These are phyloP conservation scores for Mormyrus proboscirostris DNA, from an alignment of 2,797 vertebrate species.

Conservation along the genomic window DNA sequence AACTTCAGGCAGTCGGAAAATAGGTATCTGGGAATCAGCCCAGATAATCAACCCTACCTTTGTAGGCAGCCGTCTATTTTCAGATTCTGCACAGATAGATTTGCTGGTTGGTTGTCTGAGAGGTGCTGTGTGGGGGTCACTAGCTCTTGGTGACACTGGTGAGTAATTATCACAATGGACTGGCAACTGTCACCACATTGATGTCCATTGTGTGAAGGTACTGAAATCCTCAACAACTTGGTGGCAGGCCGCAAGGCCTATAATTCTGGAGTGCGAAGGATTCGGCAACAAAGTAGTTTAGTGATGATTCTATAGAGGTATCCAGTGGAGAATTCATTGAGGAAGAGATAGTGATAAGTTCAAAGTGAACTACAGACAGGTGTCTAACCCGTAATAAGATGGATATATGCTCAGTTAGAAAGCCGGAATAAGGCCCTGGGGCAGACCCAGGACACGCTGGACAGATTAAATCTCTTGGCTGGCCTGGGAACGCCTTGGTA, in stretches of 20 bases:
- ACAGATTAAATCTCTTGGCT: neutral
- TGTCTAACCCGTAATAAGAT: neutral
- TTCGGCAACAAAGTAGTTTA: neutral
- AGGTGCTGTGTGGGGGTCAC: neutral
- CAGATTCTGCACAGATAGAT: neutral
- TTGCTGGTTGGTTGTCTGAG: neutral
- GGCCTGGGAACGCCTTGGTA: neutral
- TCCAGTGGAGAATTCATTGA: neutral
- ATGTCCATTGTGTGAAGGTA: too few species aligned
- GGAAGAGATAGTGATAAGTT: neutral
- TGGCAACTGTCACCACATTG: too few species aligned
- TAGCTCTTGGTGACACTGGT: too few species aligned
- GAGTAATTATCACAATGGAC: too few species aligned
- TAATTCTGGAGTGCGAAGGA: too few species aligned
- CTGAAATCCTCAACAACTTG: too few species aligned
- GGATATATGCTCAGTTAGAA: neutral
- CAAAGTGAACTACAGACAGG: neutral
- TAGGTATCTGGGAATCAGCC: neutral
- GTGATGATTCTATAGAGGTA: neutral
- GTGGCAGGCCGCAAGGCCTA: too few species aligned
- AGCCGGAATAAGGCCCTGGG: neutral
- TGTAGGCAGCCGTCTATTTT: neutral
- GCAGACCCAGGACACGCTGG: neutral
- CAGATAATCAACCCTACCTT: neutral
- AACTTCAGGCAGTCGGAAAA: neutral